Evolutionary conservation across 2,797 vertebrate genomes (phyloP).

Genomic region (Phoxinus dragarum): DNA sequence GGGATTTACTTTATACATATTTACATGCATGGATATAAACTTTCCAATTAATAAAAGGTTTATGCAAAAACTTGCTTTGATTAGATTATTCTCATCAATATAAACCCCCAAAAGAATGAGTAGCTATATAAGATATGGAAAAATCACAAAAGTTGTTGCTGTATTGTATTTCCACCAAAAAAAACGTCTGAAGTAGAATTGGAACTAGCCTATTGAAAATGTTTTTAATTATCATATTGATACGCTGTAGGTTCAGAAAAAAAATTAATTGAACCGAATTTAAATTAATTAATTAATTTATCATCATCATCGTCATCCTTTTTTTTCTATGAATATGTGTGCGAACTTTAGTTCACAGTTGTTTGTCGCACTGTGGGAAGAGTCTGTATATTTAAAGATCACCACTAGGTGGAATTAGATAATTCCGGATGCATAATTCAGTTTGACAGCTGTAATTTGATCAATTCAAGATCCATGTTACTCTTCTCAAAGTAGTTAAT

Average conservation of each 20-base stretch:
- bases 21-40: no score
- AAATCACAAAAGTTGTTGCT: neutral
- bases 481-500: neutral
- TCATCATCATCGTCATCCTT: neutral
- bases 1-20: no score
- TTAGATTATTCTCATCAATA: no score
- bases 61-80: no score
- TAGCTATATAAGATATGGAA: no score
- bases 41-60: no score
- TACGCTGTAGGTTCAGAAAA: no score
- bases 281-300: neutral
- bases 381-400: neutral
- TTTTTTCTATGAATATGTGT: neutral
- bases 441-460: neutral
- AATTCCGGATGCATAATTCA: neutral
- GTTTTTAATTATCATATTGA: no score
- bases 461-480: neutral
- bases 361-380: neutral
- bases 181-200: neutral
- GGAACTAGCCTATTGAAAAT: no score
- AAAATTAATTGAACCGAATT: neutral
- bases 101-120: no score
- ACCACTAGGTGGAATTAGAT: slow-evolving; percentile 18
- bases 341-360: no score
- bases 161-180: neutral